Conservation (phyloP, 2,888 invertebrate species). For the Macrosiphum euphorbiae region DNA sequence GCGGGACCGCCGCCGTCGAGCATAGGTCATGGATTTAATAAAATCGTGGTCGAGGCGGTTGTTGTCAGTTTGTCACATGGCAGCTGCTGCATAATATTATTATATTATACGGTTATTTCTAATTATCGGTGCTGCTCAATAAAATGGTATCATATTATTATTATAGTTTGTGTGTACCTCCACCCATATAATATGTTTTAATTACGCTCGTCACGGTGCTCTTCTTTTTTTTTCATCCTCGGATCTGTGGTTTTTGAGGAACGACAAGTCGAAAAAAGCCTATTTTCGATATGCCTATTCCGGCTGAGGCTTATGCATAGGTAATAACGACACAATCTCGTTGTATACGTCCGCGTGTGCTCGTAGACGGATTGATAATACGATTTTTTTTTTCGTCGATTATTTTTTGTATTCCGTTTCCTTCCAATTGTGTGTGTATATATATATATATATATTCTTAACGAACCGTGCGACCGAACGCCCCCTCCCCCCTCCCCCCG, state of each 20-base stretch:
- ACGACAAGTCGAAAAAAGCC: neutral
- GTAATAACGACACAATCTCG: neutral
- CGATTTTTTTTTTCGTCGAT: conserved; percentile 8
- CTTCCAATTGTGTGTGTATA: neutral
- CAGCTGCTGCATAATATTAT: neutral
- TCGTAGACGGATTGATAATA: neutral
- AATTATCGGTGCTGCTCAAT: neutral
- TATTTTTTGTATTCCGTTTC: neutral
- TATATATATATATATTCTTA: neutral
- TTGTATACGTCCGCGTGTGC: neutral
- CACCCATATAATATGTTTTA: neutral
- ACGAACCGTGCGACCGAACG: neutral
- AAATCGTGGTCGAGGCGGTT: neutral
- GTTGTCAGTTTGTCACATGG: neutral
- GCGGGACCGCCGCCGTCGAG: neutral
- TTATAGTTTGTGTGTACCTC: neutral
- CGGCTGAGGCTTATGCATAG: neutral
- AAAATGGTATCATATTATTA: neutral
- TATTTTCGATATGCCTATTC: neutral
- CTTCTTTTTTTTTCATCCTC: neutral
- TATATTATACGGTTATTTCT: neutral
- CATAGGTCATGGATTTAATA: conserved; percentile 56
- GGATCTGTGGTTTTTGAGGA: neutral
- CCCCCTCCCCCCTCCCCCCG: neutral
- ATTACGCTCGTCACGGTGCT: neutral